Evolutionary conservation across 2,888 invertebrate genomes (phyloP), one percentile per base, ranked within the genome.

Genomic region (Lottia gigantea): DNA sequence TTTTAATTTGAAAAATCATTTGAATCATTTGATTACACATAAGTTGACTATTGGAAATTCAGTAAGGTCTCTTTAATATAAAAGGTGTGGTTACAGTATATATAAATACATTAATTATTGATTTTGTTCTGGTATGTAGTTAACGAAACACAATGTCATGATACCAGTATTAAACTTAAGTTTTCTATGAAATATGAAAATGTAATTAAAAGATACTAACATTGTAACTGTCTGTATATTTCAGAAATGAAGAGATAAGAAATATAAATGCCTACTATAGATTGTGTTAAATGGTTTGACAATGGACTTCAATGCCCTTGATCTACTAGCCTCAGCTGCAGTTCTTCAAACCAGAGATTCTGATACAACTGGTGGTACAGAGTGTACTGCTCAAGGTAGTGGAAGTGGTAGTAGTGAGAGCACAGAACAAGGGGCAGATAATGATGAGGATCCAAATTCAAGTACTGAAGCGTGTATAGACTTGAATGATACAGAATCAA

Each of bases 251-350:
- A 40, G 40, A 40, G 40, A 55, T 12, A 55, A 23, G 23, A 55
- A 19, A 23, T 55, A 55, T 61, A 64, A 61, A 69, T 69, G 69
- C 46, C 47, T 64, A 49, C 64, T 45, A 64, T 45, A 16, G 19
- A 65, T 55, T 64, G 46, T 49, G 46, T 40, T 26, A 19, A 61
- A 19, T 19, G 40, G 55, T 55, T 71, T 66, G 64, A 67, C 67
- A 47, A 82, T 80, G 81, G 82, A 81, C 73, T 85, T 83, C 78
- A 84, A 84, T 75, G 83, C 85, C 46, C 77, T 85, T 67, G 83
- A 84, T 70, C 79, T 85, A 40, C 76, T 85, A 72, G 85, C 85
- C 47, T 80, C 82, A 63, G 83, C 85, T 68, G 85, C 85, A 47
- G 80, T 78, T 62, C 74, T 82, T 12, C 78, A 82, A 71, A 23